A percentile compares a stretch with the other conserved stretches of the same genome.
Conservation (phyloP, 2,113 vertebrate genomes). For the Vulpes vulpes region DNA sequence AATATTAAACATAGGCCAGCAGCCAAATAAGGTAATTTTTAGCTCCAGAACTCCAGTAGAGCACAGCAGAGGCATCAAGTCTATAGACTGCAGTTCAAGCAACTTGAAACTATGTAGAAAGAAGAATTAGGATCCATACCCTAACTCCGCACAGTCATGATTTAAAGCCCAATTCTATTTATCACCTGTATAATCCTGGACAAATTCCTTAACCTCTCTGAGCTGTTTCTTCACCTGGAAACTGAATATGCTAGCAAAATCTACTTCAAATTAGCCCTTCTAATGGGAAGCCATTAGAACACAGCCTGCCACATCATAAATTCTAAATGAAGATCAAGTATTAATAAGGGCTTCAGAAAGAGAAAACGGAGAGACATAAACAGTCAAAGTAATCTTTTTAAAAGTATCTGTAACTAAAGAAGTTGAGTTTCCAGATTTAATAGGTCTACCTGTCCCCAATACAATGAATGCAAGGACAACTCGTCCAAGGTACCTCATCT, state of each 20-base stretch:
- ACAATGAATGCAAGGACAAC: not conserved
- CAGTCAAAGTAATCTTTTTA: not conserved
- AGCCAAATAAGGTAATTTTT: not conserved
- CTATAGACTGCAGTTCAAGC: not conserved
- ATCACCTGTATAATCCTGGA: not conserved
- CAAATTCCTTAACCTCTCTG: constrained; percentile 28
- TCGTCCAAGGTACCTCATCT: not conserved
- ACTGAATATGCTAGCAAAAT: not conserved
- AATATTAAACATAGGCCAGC: not conserved
- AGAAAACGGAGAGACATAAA: not conserved
- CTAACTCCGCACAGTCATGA: not conserved
- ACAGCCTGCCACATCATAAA: not conserved
- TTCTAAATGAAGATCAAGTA: not conserved
- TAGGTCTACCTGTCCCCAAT: not conserved
- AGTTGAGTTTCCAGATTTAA: not conserved
- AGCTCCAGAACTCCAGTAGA: not conserved
- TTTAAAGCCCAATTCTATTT: not conserved
- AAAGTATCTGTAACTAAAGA: not conserved
- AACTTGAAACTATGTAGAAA: not conserved
- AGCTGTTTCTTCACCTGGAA: not conserved
- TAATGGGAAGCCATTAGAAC: not conserved
- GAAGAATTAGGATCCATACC: not conserved
- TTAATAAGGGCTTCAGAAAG: not conserved
- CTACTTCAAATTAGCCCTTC: not conserved
- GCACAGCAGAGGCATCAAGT: not conserved